phyloP scores from a whole-genome alignment of 2,797 vertebrate species.

The Mormyrus hasselquistii region DNA sequence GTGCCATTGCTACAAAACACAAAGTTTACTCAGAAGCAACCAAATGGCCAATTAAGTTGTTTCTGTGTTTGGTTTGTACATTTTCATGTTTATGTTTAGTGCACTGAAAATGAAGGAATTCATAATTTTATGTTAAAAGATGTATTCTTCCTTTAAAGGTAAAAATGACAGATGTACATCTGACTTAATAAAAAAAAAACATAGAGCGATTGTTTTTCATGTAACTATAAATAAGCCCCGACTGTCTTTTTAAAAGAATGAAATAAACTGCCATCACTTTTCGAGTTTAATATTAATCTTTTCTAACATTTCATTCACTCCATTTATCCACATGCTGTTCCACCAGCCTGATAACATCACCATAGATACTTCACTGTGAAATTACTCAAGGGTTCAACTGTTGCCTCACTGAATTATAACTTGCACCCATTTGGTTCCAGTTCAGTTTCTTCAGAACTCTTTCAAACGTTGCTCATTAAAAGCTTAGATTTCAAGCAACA shows the following conservation, averaged over 20 bases:
- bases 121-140: not conserved
- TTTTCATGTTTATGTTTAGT: not conserved
- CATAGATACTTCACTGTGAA: not conserved
- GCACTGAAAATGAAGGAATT: conserved; percentile 24
- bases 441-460: not conserved
- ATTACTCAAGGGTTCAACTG: not conserved
- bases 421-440: not conserved
- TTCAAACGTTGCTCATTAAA: not conserved
- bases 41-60: not conserved
- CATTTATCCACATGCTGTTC: not conserved
- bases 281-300: not conserved
- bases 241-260: not conserved
- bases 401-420: not conserved
- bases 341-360: not conserved
- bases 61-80: not conserved
- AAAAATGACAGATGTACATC: conserved; percentile 4
- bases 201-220: not conserved
- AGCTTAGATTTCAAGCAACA: not conserved
- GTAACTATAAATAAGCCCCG: not conserved
- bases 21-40: not conserved
- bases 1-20: not conserved
- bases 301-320: not conserved
- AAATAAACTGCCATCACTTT: not conserved
- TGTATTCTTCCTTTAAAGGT: not conserved
- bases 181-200: not conserved